phyloP scores from a whole-genome alignment of 1,140 invertebrate species.

The Heliconius melpomene region DNA sequence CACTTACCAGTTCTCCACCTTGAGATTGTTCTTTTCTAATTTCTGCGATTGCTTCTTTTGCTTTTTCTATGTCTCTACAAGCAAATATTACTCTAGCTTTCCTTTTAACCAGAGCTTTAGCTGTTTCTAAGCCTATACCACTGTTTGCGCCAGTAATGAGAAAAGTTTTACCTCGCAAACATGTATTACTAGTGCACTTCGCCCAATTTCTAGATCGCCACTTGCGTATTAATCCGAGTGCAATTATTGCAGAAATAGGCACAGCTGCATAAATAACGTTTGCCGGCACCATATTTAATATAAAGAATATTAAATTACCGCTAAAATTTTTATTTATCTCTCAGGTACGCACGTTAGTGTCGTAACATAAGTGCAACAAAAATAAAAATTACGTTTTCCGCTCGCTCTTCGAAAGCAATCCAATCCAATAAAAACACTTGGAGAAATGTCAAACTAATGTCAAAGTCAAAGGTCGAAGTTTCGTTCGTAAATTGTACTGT shows the following conservation, averaged over 20 bases:
- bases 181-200: conserved; percentile 67
- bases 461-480: conserved; percentile 54
- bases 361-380: conserved; percentile 35
- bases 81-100: conserved; percentile 88
- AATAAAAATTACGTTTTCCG: conserved; percentile 40
- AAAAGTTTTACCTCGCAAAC: conserved; percentile 80
- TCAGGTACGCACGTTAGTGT: conserved; percentile 20
- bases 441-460: conserved; percentile 47
- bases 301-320: conserved; percentile 10
- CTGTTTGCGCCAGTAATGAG: conserved; percentile 91
- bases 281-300: conserved; percentile 56
- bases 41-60: conserved; percentile 82
- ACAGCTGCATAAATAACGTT: conserved; percentile 66
- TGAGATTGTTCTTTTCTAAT: conserved; percentile 81
- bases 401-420: conserved; percentile 35
- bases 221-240: conserved; percentile 69
- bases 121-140: conserved; percentile 90
- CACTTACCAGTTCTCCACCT: conserved; percentile 82
- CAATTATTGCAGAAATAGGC: conserved; percentile 68
- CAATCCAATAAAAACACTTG: conserved; percentile 33
- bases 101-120: conserved; percentile 84
- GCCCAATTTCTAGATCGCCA: conserved; percentile 74
- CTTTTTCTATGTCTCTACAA: conserved; percentile 84
- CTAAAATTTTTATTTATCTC: conserved; percentile 8
- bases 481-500: conserved; percentile 44